phyloP scores from a whole-genome alignment of 2,797 vertebrate species.

The Tapirus indicus region DNA sequence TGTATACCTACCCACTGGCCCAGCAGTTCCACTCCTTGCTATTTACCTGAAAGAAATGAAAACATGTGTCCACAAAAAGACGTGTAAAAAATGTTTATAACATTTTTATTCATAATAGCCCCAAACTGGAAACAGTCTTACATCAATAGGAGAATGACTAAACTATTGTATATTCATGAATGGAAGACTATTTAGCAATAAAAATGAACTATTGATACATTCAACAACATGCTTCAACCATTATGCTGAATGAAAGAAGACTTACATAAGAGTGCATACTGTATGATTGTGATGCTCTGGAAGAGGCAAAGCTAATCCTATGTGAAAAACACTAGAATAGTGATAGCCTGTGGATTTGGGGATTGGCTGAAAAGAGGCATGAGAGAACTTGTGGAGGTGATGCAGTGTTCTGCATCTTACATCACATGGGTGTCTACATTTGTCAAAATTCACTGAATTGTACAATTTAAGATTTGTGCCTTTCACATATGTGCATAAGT shows the following conservation, averaged over 20 bases:
- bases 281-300: not conserved
- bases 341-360: not conserved
- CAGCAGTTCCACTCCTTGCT: not conserved
- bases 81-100: not conserved
- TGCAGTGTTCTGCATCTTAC: not conserved
- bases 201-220: not conserved
- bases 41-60: not conserved
- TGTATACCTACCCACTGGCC: not conserved
- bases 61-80: not conserved
- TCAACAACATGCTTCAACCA: not conserved
- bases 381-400: not conserved
- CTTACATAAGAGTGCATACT: not conserved
- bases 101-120: not conserved
- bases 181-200: not conserved
- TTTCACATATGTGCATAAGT: not conserved
- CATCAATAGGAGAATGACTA: not conserved
- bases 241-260: conserved; percentile 6
- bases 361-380: not conserved
- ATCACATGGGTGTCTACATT: not conserved
- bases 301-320: not conserved
- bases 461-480: not conserved
- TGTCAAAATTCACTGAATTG: conserved; percentile 23
- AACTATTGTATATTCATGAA: not conserved
- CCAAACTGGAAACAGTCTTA: not conserved
- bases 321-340: not conserved